Evolutionary conservation across 2,797 vertebrate species (phyloP).

Genomic region (Chiloscyllium punctatum): DNA sequence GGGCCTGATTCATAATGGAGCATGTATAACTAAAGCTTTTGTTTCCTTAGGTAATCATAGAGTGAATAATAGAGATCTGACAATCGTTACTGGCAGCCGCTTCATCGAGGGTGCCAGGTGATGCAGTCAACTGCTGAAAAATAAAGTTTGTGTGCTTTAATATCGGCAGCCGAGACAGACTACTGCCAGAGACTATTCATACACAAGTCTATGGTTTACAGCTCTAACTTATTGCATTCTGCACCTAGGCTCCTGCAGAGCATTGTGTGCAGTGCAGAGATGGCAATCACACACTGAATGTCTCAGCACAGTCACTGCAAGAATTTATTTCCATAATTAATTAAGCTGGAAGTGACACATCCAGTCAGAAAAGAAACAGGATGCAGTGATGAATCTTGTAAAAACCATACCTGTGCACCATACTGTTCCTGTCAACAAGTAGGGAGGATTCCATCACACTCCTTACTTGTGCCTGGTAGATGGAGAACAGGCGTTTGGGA

Average conservation of each 20-base stretch:
- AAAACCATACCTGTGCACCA: not conserved
- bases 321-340: not conserved
- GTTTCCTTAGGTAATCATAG: not conserved
- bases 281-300: not conserved
- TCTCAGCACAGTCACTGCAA: not conserved
- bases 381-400: not conserved
- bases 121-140: not conserved
- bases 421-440: not conserved
- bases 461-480: no score
- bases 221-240: not conserved
- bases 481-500: no score
- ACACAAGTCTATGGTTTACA: not conserved
- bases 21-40: not conserved
- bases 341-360: not conserved
- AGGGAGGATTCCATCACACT: no score
- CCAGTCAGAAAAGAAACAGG: not conserved
- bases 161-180: not conserved
- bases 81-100: no score
- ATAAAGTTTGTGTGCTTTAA: not conserved
- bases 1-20: not conserved
- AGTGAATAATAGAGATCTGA: not conserved
- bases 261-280: not conserved
- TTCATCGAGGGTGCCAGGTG: not conserved
- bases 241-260: not conserved
- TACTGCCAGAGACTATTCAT: not conserved